Evolutionary conservation across 1,140 invertebrate species (phyloP).

Genomic region (Bombus cullumanus): DNA sequence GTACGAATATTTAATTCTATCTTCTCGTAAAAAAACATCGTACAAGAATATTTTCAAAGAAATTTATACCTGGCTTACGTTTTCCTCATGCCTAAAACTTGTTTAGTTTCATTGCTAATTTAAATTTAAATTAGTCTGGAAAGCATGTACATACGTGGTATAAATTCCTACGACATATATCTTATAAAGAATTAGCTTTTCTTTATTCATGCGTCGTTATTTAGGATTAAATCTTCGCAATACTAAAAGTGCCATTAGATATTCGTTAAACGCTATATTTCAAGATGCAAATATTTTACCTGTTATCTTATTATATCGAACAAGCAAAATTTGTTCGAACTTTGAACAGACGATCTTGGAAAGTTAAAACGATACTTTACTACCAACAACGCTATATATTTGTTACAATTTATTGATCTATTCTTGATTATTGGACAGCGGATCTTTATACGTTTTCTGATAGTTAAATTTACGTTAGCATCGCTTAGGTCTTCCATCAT

Average conservation of each 20-base stretch:
- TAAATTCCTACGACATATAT: neutral
- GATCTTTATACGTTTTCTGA: neutral
- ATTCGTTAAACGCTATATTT: no score
- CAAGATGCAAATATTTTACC: no score
- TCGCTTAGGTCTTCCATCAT: no score
- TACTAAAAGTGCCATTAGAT: neutral
- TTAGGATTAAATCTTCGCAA: neutral
- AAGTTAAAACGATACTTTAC: neutral
- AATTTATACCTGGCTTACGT: neutral
- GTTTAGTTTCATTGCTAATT: slow-evolving; percentile 3
- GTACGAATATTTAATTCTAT: neutral
- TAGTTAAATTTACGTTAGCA: neutral
- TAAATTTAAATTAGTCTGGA: slow-evolving; percentile 24
- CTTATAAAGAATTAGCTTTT: neutral
- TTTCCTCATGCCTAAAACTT: neutral
- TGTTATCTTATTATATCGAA: neutral
- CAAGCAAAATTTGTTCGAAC: neutral
- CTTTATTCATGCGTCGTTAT: neutral
- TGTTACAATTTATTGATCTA: neutral
- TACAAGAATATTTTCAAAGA: no score
- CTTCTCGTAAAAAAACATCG: neutral
- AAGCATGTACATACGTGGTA: neutral
- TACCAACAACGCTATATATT: no score
- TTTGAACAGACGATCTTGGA: neutral
- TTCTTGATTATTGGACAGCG: neutral